phyloP scores from a whole-genome alignment of 2,797 vertebrate species.

The Myotis vivesi region DNA sequence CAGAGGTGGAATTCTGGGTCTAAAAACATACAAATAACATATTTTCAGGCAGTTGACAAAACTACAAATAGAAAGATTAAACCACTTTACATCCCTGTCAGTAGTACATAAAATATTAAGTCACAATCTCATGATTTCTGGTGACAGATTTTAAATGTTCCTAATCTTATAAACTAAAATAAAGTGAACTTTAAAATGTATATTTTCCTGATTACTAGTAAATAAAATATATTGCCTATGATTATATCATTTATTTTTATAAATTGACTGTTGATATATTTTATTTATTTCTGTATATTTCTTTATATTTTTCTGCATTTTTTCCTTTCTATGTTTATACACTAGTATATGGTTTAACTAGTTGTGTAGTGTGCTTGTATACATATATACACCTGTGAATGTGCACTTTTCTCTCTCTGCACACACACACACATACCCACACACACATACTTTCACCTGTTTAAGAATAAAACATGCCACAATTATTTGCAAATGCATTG shows the following conservation, averaged over 20 bases:
- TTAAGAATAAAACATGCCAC: not conserved
- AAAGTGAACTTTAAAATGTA: not conserved
- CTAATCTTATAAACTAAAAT: not conserved
- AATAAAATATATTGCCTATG: not conserved
- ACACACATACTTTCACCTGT: not conserved
- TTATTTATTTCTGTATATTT: not conserved
- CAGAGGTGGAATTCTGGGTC: not conserved
- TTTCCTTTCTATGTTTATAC: not conserved
- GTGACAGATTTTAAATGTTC: not conserved
- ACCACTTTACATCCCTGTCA: not conserved
- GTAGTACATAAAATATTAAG: not conserved
- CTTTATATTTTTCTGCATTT: not conserved
- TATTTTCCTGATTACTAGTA: not conserved
- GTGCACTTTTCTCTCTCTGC: accelerated
- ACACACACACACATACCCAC: too few relatives aligned
- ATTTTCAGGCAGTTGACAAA: not conserved
- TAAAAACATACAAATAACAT: not conserved
- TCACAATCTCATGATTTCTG: not conserved
- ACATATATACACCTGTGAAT: not conserved
- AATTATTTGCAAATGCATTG: not conserved
- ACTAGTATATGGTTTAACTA: not conserved
- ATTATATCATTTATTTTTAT: not conserved
- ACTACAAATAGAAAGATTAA: not conserved
- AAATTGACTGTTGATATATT: not conserved
- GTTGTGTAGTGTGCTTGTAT: not conserved